phyloP scores from a whole-genome alignment of 2,797 vertebrate species.

The Xyrichtys novacula region DNA sequence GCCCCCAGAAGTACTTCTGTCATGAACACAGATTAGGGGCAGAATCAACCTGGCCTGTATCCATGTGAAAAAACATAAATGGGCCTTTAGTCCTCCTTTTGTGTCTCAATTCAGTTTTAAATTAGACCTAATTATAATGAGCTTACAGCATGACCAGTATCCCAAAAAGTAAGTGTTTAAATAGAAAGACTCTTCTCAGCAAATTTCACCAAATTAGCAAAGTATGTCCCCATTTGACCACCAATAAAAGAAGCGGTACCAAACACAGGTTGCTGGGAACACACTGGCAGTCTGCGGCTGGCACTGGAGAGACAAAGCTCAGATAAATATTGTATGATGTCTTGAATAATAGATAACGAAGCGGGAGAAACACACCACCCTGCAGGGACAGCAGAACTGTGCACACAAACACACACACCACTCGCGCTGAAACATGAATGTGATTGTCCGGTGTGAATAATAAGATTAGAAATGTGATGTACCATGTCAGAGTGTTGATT shows the following conservation, averaged over 20 bases:
- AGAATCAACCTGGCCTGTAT: too few species aligned
- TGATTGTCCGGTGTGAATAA: slow-evolving; percentile 32
- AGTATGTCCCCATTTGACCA: slow-evolving; percentile 14
- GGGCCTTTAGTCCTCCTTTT: not conserved
- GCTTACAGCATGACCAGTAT: not conserved
- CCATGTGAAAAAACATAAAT: too few species aligned
- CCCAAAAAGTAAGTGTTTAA: not conserved
- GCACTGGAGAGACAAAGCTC: slow-evolving; percentile 62
- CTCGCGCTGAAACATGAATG: not conserved
- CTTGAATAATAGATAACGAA: slow-evolving; percentile 67
- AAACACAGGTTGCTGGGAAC: slow-evolving; percentile 22
- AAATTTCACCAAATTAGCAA: not conserved
- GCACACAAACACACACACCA: not conserved
- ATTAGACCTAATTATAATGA: not conserved
- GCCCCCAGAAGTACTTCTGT: too few species aligned
- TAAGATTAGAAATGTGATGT: slow-evolving; percentile 51
- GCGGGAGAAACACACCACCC: slow-evolving; percentile 51
- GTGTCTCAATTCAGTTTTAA: not conserved
- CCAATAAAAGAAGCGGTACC: slow-evolving; percentile 12
- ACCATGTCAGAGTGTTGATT: slow-evolving; percentile 63
- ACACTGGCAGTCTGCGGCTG: slow-evolving; percentile 46
- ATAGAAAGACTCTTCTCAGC: not conserved
- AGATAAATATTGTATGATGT: slow-evolving; percentile 64
- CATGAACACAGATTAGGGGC: too few species aligned
- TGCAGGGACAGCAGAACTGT: slow-evolving; percentile 25